Evolutionary conservation across 2,797 vertebrate species (phyloP).

Genomic region (Acanthurus tractus): DNA sequence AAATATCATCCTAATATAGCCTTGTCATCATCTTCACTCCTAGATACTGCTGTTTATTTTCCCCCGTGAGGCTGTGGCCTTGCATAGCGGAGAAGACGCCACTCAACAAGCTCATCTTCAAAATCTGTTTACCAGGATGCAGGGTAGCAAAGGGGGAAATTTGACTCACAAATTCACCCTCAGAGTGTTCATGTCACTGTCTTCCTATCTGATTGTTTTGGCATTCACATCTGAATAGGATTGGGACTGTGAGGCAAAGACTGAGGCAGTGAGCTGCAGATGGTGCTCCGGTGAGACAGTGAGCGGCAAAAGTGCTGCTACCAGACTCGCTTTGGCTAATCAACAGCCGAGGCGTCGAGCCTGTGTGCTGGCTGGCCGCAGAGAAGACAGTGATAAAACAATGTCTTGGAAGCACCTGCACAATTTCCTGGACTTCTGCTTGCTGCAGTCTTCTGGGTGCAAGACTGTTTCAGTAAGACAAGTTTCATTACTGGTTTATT

Average conservation of each 20-base stretch:
- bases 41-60: conserved; percentile 38
- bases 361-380: conserved; percentile 21
- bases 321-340: conserved; percentile 64
- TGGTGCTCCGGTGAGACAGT: conserved; percentile 55
- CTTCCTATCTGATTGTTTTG: conserved; percentile 79
- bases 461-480: conserved; percentile 12
- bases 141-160: conserved; percentile 57
- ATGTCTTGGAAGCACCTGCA: conserved; percentile 58
- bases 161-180: conserved; percentile 81
- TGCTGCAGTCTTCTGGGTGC: conserved; percentile 29
- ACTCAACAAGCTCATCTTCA: conserved; percentile 74
- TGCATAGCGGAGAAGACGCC: conserved; percentile 53
- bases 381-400: conserved; percentile 61
- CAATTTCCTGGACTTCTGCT: conserved; percentile 48
- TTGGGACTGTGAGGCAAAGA: conserved; percentile 72
- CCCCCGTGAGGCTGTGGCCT: conserved; percentile 50
- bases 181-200: conserved; percentile 71
- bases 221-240: conserved; percentile 73
- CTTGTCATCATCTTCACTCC: conserved; percentile 58
- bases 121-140: conserved; percentile 78
- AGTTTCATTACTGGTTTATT: conserved; percentile 39
- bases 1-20: conserved; percentile 67
- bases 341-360: conserved; percentile 36
- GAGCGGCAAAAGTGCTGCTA: conserved; percentile 47
- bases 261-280: conserved; percentile 59